Base-by-base conservation (phyloP, 2,797 vertebrate species). In the Anolis apletophallus region DNA sequence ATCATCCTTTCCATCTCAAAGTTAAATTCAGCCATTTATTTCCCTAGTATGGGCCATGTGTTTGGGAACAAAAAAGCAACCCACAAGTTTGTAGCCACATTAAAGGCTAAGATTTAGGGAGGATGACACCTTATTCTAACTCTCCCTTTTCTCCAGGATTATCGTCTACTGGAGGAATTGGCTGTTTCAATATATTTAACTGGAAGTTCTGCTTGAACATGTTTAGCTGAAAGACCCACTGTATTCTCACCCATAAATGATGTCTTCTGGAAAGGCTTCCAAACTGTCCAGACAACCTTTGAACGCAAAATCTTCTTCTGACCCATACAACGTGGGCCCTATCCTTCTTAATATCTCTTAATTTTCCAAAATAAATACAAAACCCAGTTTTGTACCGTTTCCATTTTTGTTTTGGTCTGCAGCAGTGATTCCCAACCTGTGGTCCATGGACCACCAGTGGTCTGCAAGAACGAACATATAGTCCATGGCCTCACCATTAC, bases 111-210 rank as follows among this genome's bases (percentile, higher is more conserved):
- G 21, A 6, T 16, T n/a, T 23, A 64, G 55, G 67, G 76, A 59
- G 80, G 32, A 21, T 81, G 29, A 21, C n/a, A 32, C 8, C 16
- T 14, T 8, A 64, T n/a, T n/a, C 46, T 84, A 80, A 67, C 50
- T 80, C 17, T 32, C 2, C 68, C 8, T 87, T 79, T 13, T n/a
- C 26, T 46, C 57, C 69, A 87, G 86, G 76, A 87, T 87, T 54
- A 6, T 87, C 2, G 17, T 19, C 12, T 87, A 87, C 40, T 83
- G 81, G 81, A 87, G 46, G 79, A 87, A 83, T 23, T 46, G 34
- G 32, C 68, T 87, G 5, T 84, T 73, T 54, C 14, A 9, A 7
- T 84, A 73, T 29, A 57, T 87, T 80, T 87, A 87, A 75, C 19
- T 40, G 68, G 26, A 29, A 59, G 61, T 77, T 26, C 55, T 67